A percentile compares a stretch with the other conserved stretches of the same genome.
Evolutionary conservation across 1,140 invertebrate genomes (phyloP).

Genomic region (Drosophila azteca): DNA sequence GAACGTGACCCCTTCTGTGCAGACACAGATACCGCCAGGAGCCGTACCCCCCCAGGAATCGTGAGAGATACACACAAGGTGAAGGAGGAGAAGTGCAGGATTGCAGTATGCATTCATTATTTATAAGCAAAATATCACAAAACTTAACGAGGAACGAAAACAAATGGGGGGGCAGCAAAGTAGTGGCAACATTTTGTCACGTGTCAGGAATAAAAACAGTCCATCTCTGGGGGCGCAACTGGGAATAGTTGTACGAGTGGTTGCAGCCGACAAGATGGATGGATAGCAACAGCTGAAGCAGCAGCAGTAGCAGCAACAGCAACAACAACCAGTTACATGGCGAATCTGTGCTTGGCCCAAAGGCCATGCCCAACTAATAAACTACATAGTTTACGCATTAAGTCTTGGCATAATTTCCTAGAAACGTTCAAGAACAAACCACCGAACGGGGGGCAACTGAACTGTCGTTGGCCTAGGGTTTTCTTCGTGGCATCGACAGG

Average conservation of each 20-base stretch:
- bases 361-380: conserved; percentile 49
- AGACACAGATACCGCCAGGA: conserved; percentile 9
- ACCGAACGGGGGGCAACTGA: conserved; percentile 60
- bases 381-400: conserved; percentile 71
- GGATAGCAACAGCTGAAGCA: conserved; percentile 17
- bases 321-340: conserved; percentile 10
- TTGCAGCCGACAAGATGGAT: conserved; percentile 38
- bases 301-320: background rate
- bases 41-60: background rate
- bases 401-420: conserved; percentile 54
- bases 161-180: conserved; percentile 4
- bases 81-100: conserved; percentile 6
- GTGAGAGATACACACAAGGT: background rate
- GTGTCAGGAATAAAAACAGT: conserved; percentile 62
- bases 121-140: conserved; percentile 57
- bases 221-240: conserved; percentile 18
- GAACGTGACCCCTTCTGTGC: conserved; percentile 61
- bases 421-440: conserved; percentile 34
- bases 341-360: conserved; percentile 31
- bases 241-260: background rate
- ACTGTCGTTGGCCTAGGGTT: conserved; percentile 54
- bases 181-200: conserved; percentile 48
- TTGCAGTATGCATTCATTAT: conserved; percentile 62
- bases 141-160: conserved; percentile 34
- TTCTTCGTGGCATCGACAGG: conserved; percentile 9